Evolutionary conservation across 2,113 vertebrate species (phyloP).

Genomic region (Tringa solitaria): DNA sequence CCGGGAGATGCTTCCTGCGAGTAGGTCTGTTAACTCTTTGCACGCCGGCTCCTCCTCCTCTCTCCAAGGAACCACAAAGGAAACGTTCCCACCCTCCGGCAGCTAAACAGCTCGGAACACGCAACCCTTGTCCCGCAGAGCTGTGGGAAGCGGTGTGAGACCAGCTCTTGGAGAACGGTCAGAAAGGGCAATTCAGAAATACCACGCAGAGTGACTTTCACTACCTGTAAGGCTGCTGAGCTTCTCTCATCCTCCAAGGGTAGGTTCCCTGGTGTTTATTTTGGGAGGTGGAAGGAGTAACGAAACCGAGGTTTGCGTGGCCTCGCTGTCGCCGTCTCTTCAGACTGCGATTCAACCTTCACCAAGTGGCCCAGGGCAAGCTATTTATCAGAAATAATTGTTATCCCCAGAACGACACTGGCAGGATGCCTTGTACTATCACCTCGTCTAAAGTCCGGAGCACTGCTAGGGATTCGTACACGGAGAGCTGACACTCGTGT

Average conservation of each 20-base stretch:
- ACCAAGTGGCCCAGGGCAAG: neutral
- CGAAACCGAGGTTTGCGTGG: conserved; percentile 11
- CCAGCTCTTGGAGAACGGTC: neutral
- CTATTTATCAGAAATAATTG: neutral
- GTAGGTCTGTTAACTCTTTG: neutral
- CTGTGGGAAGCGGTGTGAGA: neutral
- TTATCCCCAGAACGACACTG: neutral
- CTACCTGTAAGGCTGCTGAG: conserved; percentile 25
- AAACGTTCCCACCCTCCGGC: neutral
- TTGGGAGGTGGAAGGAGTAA: neutral
- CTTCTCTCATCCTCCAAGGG: conserved; percentile 45
- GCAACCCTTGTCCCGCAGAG: neutral
- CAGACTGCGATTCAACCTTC: neutral
- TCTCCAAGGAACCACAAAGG: neutral
- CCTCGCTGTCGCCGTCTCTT: neutral
- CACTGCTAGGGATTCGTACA: neutral
- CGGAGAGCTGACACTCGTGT: neutral
- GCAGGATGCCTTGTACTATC: neutral
- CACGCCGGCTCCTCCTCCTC: neutral
- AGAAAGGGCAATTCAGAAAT: conserved; percentile 37
- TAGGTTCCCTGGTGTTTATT: conserved; percentile 33
- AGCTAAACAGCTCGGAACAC: neutral
- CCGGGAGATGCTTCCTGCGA: conserved; percentile 22
- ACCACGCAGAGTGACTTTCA: conserved; percentile 21
- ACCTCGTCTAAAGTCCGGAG: neutral